A percentile compares a stretch with the other conserved stretches of the same genome.
phyloP scores from a whole-genome alignment of 2,888 invertebrate species.

The Argyra leucocephala region DNA sequence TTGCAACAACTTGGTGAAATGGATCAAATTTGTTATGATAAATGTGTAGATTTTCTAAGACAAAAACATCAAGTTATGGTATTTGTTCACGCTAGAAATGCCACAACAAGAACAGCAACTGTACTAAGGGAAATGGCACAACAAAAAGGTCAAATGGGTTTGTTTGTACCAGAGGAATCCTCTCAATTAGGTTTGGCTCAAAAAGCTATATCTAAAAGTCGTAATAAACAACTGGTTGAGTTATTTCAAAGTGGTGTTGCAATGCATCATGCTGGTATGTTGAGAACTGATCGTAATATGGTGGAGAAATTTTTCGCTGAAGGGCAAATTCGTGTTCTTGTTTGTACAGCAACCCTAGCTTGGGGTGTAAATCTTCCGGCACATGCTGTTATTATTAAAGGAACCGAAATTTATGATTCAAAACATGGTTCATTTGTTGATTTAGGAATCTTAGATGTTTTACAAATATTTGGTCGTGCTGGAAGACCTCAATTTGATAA shows the following conservation, averaged over 20 bases:
- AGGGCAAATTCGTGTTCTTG: slow-evolving; percentile 78
- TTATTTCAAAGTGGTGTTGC: slow-evolving; percentile 80
- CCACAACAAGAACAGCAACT: slow-evolving; percentile 82
- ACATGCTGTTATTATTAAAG: slow-evolving; percentile 73
- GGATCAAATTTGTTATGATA: slow-evolving; percentile 89
- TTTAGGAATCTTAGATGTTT: slow-evolving; percentile 90
- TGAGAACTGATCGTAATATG: slow-evolving; percentile 74
- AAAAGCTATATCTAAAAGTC: slow-evolving; percentile 60
- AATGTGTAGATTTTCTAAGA: slow-evolving; percentile 74
- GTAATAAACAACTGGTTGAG: slow-evolving; percentile 73
- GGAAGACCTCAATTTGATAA: slow-evolving; percentile 96
- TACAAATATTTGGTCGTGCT: slow-evolving; percentile 97
- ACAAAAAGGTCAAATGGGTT: slow-evolving; percentile 58
- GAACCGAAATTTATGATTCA: slow-evolving; percentile 92
- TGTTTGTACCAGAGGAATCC: slow-evolving; percentile 59
- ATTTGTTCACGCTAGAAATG: slow-evolving; percentile 96
- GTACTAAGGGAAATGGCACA: slow-evolving; percentile 72
- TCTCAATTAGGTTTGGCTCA: slow-evolving; percentile 57
- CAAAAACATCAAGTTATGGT: slow-evolving; percentile 94
- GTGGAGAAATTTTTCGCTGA: slow-evolving; percentile 85
- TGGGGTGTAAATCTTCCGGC: slow-evolving; percentile 99
- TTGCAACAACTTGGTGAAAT: slow-evolving; percentile 61
- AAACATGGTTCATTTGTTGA: slow-evolving; percentile 90
- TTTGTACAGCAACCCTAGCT: slow-evolving; percentile 95
- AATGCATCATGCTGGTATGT: slow-evolving; percentile 94